Evolutionary conservation across 2,797 vertebrate genomes (phyloP).

Genomic region (Pseudochromis fuscus): DNA sequence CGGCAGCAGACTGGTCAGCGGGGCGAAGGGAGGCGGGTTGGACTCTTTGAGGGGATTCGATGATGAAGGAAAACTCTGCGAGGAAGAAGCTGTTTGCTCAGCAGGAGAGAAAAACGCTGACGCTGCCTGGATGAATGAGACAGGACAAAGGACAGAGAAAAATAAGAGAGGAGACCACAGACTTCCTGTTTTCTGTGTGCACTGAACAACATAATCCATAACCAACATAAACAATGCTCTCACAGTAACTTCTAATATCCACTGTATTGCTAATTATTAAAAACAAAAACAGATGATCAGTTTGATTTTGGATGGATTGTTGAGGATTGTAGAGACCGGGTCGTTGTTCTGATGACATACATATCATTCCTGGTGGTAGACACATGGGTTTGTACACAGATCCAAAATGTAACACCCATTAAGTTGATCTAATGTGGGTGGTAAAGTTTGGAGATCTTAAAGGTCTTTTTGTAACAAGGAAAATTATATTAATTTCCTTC

Average conservation of each 20-base stretch:
- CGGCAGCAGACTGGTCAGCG: slow-evolving; percentile 54
- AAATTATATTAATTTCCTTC: neutral
- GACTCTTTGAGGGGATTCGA: slow-evolving; percentile 17
- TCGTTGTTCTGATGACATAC: slow-evolving; percentile 21
- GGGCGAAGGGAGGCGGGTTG: slow-evolving; percentile 67
- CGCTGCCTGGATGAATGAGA: slow-evolving; percentile 63
- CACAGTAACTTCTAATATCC: neutral
- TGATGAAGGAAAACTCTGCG: slow-evolving; percentile 31
- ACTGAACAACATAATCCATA: neutral
- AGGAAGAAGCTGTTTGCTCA: slow-evolving; percentile 9
- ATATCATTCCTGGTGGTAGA: neutral
- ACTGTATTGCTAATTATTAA: no score
- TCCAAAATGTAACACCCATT: neutral
- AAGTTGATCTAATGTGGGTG: slow-evolving; percentile 13
- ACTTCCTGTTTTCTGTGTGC: neutral
- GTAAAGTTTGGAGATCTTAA: neutral
- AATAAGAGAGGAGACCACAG: slow-evolving; percentile 4
- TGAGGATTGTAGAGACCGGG: neutral
- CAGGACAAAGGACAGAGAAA: neutral
- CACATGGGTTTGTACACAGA: neutral
- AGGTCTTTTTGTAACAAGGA: neutral
- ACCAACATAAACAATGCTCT: neutral
- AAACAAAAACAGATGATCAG: neutral
- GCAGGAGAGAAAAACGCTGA: slow-evolving; percentile 45
- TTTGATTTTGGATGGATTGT: neutral